phyloP scores from a whole-genome alignment of 2,797 vertebrate genomes.

The Hoplostethus atlanticus region DNA sequence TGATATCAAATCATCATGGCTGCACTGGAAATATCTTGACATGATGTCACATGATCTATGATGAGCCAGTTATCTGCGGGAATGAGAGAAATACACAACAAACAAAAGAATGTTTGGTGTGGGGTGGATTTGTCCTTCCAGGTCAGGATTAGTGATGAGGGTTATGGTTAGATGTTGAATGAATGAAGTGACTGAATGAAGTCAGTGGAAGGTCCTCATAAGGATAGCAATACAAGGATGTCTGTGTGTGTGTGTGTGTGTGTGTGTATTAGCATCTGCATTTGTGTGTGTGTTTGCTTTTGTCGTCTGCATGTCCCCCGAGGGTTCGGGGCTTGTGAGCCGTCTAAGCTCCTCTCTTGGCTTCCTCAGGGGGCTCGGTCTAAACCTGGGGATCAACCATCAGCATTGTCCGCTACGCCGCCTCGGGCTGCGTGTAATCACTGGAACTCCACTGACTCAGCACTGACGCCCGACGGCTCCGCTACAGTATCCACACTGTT shows the following conservation, averaged over 20 bases:
- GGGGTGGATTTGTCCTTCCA: too few species aligned
- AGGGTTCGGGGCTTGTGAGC: neutral
- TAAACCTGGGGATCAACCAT: conserved; percentile 24
- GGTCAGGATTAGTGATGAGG: too few species aligned
- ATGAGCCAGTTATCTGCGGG: too few species aligned
- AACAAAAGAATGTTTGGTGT: too few species aligned
- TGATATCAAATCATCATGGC: too few species aligned
- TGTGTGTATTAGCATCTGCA: neutral
- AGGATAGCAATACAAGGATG: too few species aligned
- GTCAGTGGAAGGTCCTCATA: too few species aligned
- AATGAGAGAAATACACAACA: too few species aligned
- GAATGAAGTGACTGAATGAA: too few species aligned
- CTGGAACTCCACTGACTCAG: conserved; percentile 22
- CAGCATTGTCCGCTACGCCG: conserved; percentile 11
- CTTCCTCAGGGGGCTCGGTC: neutral
- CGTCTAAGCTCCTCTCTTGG: neutral
- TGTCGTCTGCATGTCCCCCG: neutral
- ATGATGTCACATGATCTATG: too few species aligned
- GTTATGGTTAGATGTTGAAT: too few species aligned
- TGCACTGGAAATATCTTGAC: too few species aligned
- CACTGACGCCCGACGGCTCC: neutral
- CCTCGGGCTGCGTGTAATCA: conserved; percentile 43
- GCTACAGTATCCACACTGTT: neutral
- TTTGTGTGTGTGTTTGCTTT: neutral
- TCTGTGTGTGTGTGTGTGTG: neutral